Conservation (phyloP, 1,140 invertebrate species). For the Brachionus rotundiformis region DNA sequence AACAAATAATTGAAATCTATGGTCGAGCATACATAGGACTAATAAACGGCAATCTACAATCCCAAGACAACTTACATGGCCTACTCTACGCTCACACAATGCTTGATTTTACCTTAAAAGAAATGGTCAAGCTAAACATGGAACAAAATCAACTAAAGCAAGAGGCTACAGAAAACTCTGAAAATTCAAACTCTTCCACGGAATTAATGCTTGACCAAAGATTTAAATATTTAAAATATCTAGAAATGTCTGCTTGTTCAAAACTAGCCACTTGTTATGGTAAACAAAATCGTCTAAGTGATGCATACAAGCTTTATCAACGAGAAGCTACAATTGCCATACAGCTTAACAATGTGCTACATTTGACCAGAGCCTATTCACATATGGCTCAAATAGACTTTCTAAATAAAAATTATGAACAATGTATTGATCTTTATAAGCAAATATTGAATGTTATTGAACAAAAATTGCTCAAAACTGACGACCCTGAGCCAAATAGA, state of each 20-base stretch:
- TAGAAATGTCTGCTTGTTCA: slow-evolving; percentile 49
- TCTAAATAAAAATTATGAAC: slow-evolving; percentile 40
- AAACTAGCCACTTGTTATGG: slow-evolving; percentile 46
- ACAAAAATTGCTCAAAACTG: slow-evolving; percentile 1
- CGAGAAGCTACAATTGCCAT: slow-evolving; percentile 23
- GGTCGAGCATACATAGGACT: slow-evolving; percentile 35
- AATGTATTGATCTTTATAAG: slow-evolving; percentile 41
- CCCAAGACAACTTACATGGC: slow-evolving; percentile 32
- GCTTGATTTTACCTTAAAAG: slow-evolving; percentile 51
- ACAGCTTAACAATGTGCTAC: slow-evolving; percentile 23
- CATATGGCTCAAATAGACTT: slow-evolving; percentile 50
- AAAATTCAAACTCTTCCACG: background rate
- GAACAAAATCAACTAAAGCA: slow-evolving; percentile 30
- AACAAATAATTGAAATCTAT: slow-evolving; percentile 30
- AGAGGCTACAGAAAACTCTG: background rate
- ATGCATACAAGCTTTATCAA: slow-evolving; percentile 36
- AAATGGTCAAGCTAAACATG: slow-evolving; percentile 40
- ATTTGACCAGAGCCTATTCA: slow-evolving; percentile 42
- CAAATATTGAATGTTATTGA: slow-evolving; percentile 40
- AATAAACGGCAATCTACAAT: slow-evolving; percentile 19
- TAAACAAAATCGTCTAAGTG: slow-evolving; percentile 32
- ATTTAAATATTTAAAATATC: slow-evolving; percentile 49
- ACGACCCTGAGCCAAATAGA: background rate
- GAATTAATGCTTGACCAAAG: background rate
- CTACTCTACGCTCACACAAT: slow-evolving; percentile 23